Evolutionary conservation across 2,113 vertebrate genomes (phyloP), one percentile per base, ranked within the genome.

Genomic region (Pungitius pungitius): DNA sequence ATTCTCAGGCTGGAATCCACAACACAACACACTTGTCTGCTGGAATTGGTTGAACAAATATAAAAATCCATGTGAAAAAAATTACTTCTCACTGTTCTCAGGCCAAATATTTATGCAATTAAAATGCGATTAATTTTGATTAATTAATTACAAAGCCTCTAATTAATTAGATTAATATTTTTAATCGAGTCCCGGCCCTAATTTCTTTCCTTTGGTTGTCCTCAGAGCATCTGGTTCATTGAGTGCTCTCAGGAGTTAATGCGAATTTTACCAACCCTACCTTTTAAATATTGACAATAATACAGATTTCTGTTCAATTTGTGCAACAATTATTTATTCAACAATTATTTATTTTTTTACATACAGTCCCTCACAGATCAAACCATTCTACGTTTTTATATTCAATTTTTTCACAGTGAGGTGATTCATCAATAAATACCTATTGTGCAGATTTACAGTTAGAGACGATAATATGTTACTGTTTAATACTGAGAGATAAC

Each of bases 291-390:
- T 3, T 13, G 17, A 57, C 10, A 15, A 27, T 66, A 42, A 69
- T 64, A 39, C 68, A 45, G 20, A 49, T 35, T 60, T 10, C 1
- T 22, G 7, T 55, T 27, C n/a, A 35, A 60, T 55, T 69, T 70
- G 8, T 65, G 43, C 37, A 59, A 11, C 56, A 75, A 1, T 66
- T 49, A 58, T 68, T 86, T 78, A 87, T 81, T 86, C 4, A 49
- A 61, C 61, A 18, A 37, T 54, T 42, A 30, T 9, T 37, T 77
- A 63, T 69, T 35, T 57, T 73, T 22, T 51, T 68, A 77, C 77
- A 80, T 22, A 51, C 39, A 67, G 22, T 49, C 30, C 35, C 8
- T 66, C 49, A 42, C 26, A 35, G 26, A 43, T 69, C 27, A 61
- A 47, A 75, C 17, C n/a, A 71, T 24, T 7, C 47, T 7, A 65